Base-by-base conservation (phyloP, 2,113 vertebrate species). In the Burhinus bistriatus region DNA sequence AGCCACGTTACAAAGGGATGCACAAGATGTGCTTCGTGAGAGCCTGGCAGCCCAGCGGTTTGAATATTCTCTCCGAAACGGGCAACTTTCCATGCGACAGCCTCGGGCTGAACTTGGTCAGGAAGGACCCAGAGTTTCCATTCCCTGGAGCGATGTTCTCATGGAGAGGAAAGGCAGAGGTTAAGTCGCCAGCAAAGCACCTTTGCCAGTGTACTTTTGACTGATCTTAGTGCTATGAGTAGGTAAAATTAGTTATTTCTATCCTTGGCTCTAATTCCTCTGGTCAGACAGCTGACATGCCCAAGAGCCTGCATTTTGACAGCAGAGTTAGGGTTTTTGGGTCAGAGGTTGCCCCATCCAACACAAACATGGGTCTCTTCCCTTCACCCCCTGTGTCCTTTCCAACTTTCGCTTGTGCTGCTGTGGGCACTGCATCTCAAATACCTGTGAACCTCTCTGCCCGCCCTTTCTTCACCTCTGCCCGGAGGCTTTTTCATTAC, bases 101-200 rank as follows among this genome's bases (percentile, higher is more conserved):
- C 12, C 27, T 52, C 2, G 2, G 65, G 38, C 22, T 86, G 66
- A 36, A 32, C 11, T 6, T 16, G 16, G 26, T 51, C 16, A 66
- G 86, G 40, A 77, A 94, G 21, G 30, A 65, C 18, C 4, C 0
- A 3, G 7, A 81, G 57, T 45, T 87, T 68, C 78, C 49, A 47
- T 17, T 82, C 52, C 68, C n/a, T 0, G 0, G 11, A 32, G 32
- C 0, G 1, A 27, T 5, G 59, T 23, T 40, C 57, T 61, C 7
- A 2, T 2, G 17, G 27, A 62, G 1, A 80, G 19, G 42, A 40
- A 71, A 72, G 25, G 8, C 10, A 90, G n/a, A 62, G 32, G 30
- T 25, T 18, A 34, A 44, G 5, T 22, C 44, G 49, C 40, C 40
- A 77, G 54, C 9, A 61, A 52, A 86, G 68, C 51, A 89, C 27